Evolutionary conservation across 2,797 vertebrate species (phyloP).

Genomic region (Acrossocheilus fasciatus): DNA sequence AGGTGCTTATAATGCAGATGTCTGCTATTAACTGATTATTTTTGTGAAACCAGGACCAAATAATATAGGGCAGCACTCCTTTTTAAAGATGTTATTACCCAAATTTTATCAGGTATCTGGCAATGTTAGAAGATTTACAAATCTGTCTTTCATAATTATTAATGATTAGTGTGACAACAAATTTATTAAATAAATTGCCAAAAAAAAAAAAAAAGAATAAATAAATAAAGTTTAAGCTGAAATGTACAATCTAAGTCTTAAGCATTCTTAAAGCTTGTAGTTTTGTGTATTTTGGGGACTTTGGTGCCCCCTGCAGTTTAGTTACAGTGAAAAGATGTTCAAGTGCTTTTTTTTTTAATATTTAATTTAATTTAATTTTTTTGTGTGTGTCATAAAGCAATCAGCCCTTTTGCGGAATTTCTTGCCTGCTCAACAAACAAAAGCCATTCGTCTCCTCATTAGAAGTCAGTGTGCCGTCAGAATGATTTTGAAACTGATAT

Average conservation of each 20-base stretch:
- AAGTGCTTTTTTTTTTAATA: not conserved
- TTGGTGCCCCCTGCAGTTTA: not conserved
- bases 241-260: not conserved
- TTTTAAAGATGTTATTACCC: not conserved
- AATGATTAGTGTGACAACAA: not conserved
- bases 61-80: not conserved
- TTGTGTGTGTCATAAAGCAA: not conserved
- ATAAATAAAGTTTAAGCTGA: not conserved
- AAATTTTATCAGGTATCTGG: not conserved
- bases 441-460: not conserved
- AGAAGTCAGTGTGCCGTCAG: not conserved
- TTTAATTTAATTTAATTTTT: too few species aligned
- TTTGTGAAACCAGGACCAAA: not conserved
- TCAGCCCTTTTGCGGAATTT: not conserved
- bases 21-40: not conserved
- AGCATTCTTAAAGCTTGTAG: not conserved
- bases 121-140: not conserved
- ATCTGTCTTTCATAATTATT: not conserved
- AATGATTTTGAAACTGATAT: not conserved
- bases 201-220: not conserved
- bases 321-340: not conserved
- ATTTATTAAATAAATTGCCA: not conserved
- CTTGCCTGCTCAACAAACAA: not conserved
- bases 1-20: not conserved
- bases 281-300: not conserved